These are phyloP conservation scores for Botrylloides violaceus DNA, from an alignment of 23 tunicate genomes.

Conservation along the genomic window DNA sequence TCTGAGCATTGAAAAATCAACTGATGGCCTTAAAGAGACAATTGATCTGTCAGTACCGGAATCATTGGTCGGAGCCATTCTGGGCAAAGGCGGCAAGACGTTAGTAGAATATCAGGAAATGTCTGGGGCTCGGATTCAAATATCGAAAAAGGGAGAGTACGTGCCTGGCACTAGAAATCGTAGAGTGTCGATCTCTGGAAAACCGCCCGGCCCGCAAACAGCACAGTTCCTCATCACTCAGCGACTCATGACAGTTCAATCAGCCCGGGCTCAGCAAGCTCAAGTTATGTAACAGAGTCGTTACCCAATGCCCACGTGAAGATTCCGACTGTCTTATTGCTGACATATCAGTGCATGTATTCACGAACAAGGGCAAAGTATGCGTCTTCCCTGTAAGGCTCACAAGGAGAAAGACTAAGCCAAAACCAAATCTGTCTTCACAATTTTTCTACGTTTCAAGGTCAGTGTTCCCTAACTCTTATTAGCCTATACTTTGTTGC, in stretches of 20 bases:
- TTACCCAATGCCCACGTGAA: not conserved
- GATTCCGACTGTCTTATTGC: no score
- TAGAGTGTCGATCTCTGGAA: constrained; percentile 79
- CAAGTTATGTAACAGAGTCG: constrained; percentile 33
- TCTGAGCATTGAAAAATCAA: constrained; percentile 57
- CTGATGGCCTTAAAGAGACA: constrained; percentile 67
- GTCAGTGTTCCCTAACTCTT: constrained; percentile 19
- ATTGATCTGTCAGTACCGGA: constrained; percentile 86
- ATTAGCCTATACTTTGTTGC: not conserved
- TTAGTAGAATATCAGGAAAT: constrained; percentile 74
- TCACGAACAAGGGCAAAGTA: not conserved
- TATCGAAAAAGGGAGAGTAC: constrained; percentile 89
- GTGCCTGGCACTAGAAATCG: constrained; percentile 81
- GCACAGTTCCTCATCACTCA: constrained; percentile 72
- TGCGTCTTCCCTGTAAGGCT: not conserved
- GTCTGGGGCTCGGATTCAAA: constrained; percentile 85
- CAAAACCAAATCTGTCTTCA: constrained; percentile 2
- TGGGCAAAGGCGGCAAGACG: constrained; percentile 86
- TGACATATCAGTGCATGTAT: not conserved
- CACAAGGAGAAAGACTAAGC: not conserved
- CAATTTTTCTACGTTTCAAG: constrained; percentile 3
- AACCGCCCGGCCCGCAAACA: constrained; percentile 64
- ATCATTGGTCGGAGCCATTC: constrained; percentile 70
- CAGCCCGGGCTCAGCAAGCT: constrained; percentile 72
- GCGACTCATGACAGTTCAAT: constrained; percentile 54